Evolutionary conservation across 2,797 vertebrate genomes (phyloP).

Genomic region (Anguilla pacifica): DNA sequence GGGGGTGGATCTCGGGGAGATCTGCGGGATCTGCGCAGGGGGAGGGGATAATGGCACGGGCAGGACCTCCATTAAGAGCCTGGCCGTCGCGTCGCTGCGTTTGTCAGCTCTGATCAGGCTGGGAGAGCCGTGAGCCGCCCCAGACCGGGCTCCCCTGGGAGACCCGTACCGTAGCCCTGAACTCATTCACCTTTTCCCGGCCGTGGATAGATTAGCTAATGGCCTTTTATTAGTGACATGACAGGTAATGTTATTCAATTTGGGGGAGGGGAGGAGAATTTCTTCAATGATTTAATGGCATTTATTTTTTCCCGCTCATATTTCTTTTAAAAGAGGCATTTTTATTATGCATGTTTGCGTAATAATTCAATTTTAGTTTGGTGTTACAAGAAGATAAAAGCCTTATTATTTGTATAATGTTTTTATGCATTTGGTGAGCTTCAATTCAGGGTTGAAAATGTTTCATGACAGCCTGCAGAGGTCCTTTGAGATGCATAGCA

Average conservation of each 20-base stretch:
- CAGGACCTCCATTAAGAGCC: neutral
- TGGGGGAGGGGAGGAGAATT: neutral
- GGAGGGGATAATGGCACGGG: neutral
- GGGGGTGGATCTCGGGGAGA: neutral
- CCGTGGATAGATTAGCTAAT: slow-evolving; percentile 4
- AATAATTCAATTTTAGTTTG: neutral
- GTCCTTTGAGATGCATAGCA: neutral
- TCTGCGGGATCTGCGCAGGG: neutral
- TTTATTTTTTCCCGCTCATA: neutral
- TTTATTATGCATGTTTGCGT: neutral
- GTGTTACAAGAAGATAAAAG: neutral
- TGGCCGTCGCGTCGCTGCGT: neutral
- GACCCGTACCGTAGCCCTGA: neutral
- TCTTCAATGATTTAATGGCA: neutral
- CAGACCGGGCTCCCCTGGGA: neutral
- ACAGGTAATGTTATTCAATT: neutral
- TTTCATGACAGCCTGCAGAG: neutral
- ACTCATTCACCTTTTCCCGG: neutral
- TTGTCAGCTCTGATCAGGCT: neutral
- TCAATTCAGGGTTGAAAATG: neutral
- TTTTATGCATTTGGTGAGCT: neutral
- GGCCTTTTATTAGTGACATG: neutral
- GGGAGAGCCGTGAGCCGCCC: neutral
- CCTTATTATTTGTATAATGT: neutral
- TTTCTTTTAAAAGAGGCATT: neutral